phyloP scores from a whole-genome alignment of 2,888 invertebrate genomes.

The Doris montereyensis region DNA sequence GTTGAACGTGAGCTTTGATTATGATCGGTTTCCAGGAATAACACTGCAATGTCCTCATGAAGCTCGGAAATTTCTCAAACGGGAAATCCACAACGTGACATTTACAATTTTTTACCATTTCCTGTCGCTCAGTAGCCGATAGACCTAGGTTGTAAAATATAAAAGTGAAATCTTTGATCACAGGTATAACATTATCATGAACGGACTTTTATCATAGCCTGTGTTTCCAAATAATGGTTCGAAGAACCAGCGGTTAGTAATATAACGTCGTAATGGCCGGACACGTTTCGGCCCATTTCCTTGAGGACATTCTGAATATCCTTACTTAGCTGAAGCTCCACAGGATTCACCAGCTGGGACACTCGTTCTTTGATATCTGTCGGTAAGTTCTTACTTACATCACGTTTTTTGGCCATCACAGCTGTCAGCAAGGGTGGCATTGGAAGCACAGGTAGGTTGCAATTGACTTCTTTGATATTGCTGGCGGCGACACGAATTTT shows the following conservation, averaged over 20 bases:
- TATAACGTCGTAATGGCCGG: constrained; percentile 28
- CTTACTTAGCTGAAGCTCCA: neutral
- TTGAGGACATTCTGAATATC: neutral
- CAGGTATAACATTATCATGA: constrained; percentile 32
- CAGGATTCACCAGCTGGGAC: neutral
- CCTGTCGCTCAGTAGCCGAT: neutral
- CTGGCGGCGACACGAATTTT: too few relatives aligned
- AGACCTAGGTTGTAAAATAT: constrained; percentile 31
- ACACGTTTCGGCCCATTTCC: constrained; percentile 28
- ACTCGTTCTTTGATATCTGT: neutral
- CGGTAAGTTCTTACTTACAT: too few relatives aligned
- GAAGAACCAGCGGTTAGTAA: constrained; percentile 41
- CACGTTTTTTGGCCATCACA: too few relatives aligned
- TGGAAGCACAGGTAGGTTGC: too few relatives aligned
- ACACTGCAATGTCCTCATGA: constrained; percentile 14
- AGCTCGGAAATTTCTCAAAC: constrained; percentile 29
- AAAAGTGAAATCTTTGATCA: constrained; percentile 25
- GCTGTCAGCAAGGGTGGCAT: too few relatives aligned
- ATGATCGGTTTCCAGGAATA: constrained; percentile 38
- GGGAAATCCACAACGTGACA: constrained; percentile 36
- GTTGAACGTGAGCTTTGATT: constrained; percentile 17
- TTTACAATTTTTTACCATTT: constrained; percentile 27
- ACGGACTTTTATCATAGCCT: constrained; percentile 36
- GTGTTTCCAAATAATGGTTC: constrained; percentile 39
- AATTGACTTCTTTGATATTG: too few relatives aligned